Percentiles rank a stretch among this genome's conserved stretches.
These are phyloP conservation scores for Bubo blakistoni DNA, from an alignment of 2,113 vertebrate genomes.

Conservation along the genomic window DNA sequence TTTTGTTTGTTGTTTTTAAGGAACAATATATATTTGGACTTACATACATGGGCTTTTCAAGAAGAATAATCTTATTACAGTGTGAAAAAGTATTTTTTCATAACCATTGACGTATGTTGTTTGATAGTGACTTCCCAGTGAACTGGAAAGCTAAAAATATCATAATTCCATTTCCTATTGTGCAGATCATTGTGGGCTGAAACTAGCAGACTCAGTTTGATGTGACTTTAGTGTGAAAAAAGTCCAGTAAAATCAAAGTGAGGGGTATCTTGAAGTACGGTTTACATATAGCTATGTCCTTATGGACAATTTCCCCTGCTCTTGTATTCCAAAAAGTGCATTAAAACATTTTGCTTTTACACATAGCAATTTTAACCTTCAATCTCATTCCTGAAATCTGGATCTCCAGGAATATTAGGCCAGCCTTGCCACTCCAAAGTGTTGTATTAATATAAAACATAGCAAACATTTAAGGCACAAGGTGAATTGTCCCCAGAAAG, in stretches of 20 bases:
- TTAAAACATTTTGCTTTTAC: not conserved
- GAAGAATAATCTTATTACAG: not conserved
- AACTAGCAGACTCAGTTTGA: not conserved
- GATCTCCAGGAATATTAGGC: not conserved
- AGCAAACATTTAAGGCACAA: not conserved
- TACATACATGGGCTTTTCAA: not conserved
- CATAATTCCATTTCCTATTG: not conserved
- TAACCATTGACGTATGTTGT: not conserved
- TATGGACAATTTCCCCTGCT: not conserved
- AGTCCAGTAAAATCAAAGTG: not conserved
- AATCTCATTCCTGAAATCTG: not conserved
- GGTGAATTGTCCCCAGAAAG: not conserved
- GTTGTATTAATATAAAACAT: not conserved
- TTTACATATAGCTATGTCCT: not conserved
- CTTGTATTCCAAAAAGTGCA: not conserved
- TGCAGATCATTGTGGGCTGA: not conserved
- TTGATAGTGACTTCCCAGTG: not conserved
- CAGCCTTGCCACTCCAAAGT: not conserved
- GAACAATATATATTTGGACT: not conserved
- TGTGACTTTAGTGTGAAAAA: not conserved
- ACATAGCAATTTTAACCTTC: not conserved
- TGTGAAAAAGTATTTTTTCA: not conserved
- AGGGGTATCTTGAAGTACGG: not conserved
- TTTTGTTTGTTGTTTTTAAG: not conserved
- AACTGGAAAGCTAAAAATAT: not conserved